Conservation (phyloP, 2,888 invertebrate genomes). For the Philopedon plagiatum region DNA sequence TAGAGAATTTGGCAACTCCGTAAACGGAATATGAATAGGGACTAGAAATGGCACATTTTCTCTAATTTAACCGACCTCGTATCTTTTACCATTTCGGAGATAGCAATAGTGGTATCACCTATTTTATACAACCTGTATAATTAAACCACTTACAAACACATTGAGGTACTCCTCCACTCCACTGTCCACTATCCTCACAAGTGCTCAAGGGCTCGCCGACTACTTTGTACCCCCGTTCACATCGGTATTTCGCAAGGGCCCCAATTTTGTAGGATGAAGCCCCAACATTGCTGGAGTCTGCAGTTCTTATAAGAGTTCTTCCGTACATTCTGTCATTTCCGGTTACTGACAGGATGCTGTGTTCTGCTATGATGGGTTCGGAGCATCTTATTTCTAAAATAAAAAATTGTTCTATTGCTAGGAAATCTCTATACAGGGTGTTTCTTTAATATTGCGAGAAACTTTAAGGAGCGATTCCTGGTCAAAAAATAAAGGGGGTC, state of each 20-base stretch:
- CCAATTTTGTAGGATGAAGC: conserved; percentile 89
- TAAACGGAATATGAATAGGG: too few relatives aligned
- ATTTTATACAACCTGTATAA: background rate
- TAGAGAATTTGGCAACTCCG: too few relatives aligned
- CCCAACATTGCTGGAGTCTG: conserved; percentile 75
- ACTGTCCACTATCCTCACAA: conserved; percentile 87
- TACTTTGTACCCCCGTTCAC: conserved; percentile 91
- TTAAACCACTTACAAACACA: conserved; percentile 82
- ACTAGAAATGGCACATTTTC: too few relatives aligned
- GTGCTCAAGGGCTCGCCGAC: conserved; percentile 88
- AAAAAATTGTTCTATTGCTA: too few relatives aligned
- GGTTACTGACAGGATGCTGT: conserved; percentile 89
- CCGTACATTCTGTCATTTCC: conserved; percentile 93
- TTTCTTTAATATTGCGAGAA: too few relatives aligned
- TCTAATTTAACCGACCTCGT: too few relatives aligned
- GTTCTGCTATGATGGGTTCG: conserved; percentile 86
- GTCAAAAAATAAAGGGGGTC: too few relatives aligned
- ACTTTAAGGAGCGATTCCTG: too few relatives aligned
- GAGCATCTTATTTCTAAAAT: conserved; percentile 86
- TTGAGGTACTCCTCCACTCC: conserved; percentile 87
- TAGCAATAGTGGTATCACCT: too few relatives aligned
- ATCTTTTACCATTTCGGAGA: too few relatives aligned
- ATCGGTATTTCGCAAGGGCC: conserved; percentile 89
- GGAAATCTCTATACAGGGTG: too few relatives aligned
- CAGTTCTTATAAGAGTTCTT: conserved; percentile 83